These are phyloP conservation scores for Coleophora flavipennella DNA, from an alignment of 2,888 invertebrate genomes.

Conservation along the genomic window DNA sequence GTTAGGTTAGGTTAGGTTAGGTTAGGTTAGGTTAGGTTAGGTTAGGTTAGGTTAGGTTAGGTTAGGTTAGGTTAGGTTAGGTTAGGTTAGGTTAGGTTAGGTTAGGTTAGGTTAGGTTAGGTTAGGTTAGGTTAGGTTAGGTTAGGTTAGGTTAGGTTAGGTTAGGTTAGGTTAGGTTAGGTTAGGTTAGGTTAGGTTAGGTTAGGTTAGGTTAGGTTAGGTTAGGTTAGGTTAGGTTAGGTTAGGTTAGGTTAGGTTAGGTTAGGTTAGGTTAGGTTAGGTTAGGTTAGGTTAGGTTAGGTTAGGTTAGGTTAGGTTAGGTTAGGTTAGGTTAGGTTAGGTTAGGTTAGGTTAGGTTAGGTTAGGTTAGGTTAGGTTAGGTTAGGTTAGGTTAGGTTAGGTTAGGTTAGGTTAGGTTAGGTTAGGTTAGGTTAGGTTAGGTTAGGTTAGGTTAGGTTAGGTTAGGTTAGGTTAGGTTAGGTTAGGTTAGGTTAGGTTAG, in stretches of 20 bases:
- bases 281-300: conserved; percentile 19
- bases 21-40: too few species aligned
- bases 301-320: conserved; percentile 20
- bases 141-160: background rate
- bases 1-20: too few species aligned
- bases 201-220: conserved; percentile 6
- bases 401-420: conserved; percentile 18
- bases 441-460: conserved; percentile 19
- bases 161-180: too few species aligned
- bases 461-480: conserved; percentile 18
- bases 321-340: conserved; percentile 16
- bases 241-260: conserved; percentile 15
- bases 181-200: too few species aligned
- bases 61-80: too few species aligned
- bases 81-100: too few species aligned
- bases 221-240: conserved; percentile 12
- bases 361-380: conserved; percentile 15
- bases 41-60: too few species aligned
- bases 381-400: conserved; percentile 19
- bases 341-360: conserved; percentile 17
- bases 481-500: conserved; percentile 14
- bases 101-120: too few species aligned
- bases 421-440: conserved; percentile 18
- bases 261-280: conserved; percentile 17
- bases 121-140: conserved; percentile 6